Evolutionary conservation across 1,140 invertebrate genomes (phyloP).

Genomic region (Drosophila tropicalis): DNA sequence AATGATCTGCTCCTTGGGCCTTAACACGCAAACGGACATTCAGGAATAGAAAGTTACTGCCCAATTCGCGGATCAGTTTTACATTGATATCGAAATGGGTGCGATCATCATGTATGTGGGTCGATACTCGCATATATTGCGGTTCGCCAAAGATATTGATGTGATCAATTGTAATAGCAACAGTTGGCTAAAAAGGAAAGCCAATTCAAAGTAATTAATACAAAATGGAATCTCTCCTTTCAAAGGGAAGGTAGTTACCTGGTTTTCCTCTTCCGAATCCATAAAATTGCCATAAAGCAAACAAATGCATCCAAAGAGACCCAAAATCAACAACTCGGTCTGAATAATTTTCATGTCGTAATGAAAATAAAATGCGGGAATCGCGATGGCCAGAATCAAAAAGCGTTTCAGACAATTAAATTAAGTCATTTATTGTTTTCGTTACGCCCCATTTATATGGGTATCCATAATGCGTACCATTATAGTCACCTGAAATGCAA

Average conservation of each 20-base stretch:
- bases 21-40: conserved; percentile 42
- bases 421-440: not conserved
- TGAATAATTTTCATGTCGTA: conserved; percentile 33
- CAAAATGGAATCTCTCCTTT: not conserved
- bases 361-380: not conserved
- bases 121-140: conserved; percentile 36
- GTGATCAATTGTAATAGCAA: conserved; percentile 22
- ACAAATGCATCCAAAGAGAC: conserved; percentile 18
- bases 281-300: conserved; percentile 11
- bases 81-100: conserved; percentile 43
- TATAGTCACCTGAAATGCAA: conserved; percentile 43
- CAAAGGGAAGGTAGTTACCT: conserved; percentile 13
- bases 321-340: not conserved
- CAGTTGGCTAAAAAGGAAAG: not conserved
- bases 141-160: conserved; percentile 46
- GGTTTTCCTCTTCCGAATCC: conserved; percentile 10
- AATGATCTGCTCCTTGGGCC: not conserved
- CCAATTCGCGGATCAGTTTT: conserved; percentile 34
- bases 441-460: not conserved
- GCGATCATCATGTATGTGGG: conserved; percentile 29
- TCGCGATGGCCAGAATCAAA: not conserved
- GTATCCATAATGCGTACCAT: conserved; percentile 12
- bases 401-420: not conserved
- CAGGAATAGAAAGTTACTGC: conserved; percentile 65
- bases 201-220: not conserved